Base-by-base conservation (phyloP, 2,888 invertebrate genomes). In the Aricia artaxerxes region DNA sequence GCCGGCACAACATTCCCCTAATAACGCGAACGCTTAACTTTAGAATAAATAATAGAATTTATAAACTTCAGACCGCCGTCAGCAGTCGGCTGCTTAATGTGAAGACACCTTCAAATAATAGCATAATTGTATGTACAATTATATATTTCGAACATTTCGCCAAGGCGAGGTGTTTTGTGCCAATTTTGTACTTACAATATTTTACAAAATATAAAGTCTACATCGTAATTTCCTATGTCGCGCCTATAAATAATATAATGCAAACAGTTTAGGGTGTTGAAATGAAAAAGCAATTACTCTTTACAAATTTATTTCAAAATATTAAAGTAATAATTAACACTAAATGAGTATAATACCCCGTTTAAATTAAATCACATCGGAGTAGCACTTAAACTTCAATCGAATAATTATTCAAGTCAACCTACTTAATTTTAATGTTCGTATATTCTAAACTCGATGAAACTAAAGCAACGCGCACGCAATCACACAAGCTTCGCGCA, bases 271-370 rank as follows among this genome's bases (percentile, higher is more conserved):
- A 13, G 16, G 69, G 69, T 35, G 35, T 69, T 5, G 1, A 79
- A 81, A 79, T 81, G 73, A 82, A 80, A 82, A 73, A 73, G 9
- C 24, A 13, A 5, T 78, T 49, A 38, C 78, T 24, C 79, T 81
- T 44, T 73, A 44, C 2, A 24, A 73, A 44, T 73, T 75, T 75
- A 75, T 75, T 75, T 75, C 11, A 49, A 75, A 44, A 49, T 75
- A 75, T 75, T 75, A 49, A 75, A 49, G 44, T 75, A 49, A 75
- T 75, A 49, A 75, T 75, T 49, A 75, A 11, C n/a, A 24, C 44
- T 75, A 75, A 75, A 44, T 75, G 75, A 75, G 75, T 75, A 75
- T 49, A 73, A 49, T 49, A 44, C 75, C 75, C 44, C 49, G 24
- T 24, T 75, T 24, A 24, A 24, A 7, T 60, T 53, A 31, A 35